These are phyloP conservation scores for Phalloptychus januarius DNA, from an alignment of 2,797 vertebrate genomes.

Conservation along the genomic window DNA sequence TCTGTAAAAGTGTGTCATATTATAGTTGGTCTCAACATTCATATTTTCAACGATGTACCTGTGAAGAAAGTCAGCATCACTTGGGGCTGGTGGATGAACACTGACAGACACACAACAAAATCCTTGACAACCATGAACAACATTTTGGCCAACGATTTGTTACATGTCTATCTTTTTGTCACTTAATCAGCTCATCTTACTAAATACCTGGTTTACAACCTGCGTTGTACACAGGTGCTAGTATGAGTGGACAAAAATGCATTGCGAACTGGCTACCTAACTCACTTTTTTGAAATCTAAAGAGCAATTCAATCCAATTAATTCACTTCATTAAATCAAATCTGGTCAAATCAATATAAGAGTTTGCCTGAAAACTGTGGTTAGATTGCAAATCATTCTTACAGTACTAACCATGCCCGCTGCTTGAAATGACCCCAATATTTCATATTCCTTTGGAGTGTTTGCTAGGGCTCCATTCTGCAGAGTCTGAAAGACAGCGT, in stretches of 20 bases:
- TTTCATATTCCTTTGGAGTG: constrained; percentile 19
- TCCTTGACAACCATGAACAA: neutral
- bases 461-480: constrained; percentile 42
- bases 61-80: neutral
- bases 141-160: neutral
- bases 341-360: constrained; percentile 52
- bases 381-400: constrained; percentile 59
- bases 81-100: neutral
- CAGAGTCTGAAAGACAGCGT: neutral
- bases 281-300: constrained; percentile 42
- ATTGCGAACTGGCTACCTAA: constrained; percentile 33
- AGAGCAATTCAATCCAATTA: constrained; percentile 57
- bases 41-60: neutral
- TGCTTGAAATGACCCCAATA: constrained; percentile 21
- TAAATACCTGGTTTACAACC: neutral
- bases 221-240: neutral
- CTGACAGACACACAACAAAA: neutral
- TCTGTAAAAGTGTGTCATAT: neutral
- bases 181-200: neutral
- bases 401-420: constrained; percentile 32
- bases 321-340: constrained; percentile 72
- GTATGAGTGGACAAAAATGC: constrained; percentile 27
- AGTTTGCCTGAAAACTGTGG: constrained; percentile 58
- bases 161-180: neutral
- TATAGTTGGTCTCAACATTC: neutral